These are phyloP conservation scores for Plebejus melissa DNA, from an alignment of 2,888 invertebrate species.

Conservation along the genomic window DNA sequence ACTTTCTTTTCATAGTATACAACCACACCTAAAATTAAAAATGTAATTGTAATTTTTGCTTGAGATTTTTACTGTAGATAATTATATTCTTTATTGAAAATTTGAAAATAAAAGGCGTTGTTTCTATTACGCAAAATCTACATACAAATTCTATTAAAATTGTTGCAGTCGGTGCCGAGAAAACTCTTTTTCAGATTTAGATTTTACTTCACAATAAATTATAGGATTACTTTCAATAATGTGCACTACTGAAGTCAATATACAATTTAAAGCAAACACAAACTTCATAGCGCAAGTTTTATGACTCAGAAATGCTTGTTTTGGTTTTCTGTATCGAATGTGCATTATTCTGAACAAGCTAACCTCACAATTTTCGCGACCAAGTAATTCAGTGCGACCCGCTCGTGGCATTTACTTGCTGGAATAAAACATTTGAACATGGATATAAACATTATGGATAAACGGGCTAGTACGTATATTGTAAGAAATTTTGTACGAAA, in stretches of 20 bases:
- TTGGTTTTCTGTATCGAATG: conserved; percentile 48
- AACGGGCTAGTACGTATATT: neutral
- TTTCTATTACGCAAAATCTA: too few species aligned
- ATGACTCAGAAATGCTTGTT: conserved; percentile 33
- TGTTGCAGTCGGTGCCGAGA: too few species aligned
- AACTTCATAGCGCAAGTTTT: conserved; percentile 19
- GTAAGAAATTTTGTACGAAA: too few species aligned
- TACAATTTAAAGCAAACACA: conserved; percentile 20
- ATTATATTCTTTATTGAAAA: too few species aligned
- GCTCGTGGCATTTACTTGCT: conserved; percentile 65
- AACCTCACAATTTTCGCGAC: conserved; percentile 61
- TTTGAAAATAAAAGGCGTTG: too few species aligned
- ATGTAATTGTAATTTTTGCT: too few species aligned
- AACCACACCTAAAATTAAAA: too few species aligned
- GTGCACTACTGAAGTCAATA: neutral
- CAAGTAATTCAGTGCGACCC: conserved; percentile 64
- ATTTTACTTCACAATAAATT: too few species aligned
- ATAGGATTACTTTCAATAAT: neutral
- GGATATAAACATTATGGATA: conserved; percentile 36
- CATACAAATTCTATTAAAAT: too few species aligned
- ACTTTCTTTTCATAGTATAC: too few species aligned
- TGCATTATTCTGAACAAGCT: conserved; percentile 57
- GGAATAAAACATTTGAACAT: conserved; percentile 65
- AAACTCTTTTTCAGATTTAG: too few species aligned
- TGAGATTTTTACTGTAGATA: too few species aligned